Evolutionary conservation across 2,888 invertebrate species (phyloP), one percentile per base, ranked within the genome.

Genomic region (Pasiphila rectangulata): DNA sequence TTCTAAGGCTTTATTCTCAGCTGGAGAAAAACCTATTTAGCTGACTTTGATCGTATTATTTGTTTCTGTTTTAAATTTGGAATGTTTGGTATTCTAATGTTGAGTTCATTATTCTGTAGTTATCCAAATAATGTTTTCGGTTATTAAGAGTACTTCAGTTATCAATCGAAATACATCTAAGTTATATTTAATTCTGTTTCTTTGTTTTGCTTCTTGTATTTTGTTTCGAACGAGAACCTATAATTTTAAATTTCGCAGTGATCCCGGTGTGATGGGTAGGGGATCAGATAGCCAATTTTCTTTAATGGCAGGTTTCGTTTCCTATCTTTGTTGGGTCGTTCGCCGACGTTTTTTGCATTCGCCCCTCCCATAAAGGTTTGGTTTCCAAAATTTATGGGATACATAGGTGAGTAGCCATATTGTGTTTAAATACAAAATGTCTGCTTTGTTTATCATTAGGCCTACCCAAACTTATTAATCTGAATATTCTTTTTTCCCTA

Each of bases 11-110:
- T 42, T 46, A 34, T 55, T 63, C 53, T 44, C 63, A 66, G 59
- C 69, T 67, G 67, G 66, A 82, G 82, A 81, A 83, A 86, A 84
- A 86, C 84, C 84, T 85, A 86, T 85, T 86, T 85, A 84, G 78
- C 77, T 69, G 78, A 81, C 75, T 83, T 81, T 83, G 83, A 86
- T 85, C 77, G 75, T 78, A 77, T 83, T 84, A 84, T 85, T 84
- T 82, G 80, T 83, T 83, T 83, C 75, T 80, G 74, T 82, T 83
- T 80, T 79, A 69, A 67, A 55, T 72, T 59, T 56, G 48, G 59
- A 67, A 66, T 66, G 16, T 21, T 57, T 50, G 44, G 56, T 25
- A 32, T 30, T 32, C 13, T 13, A 32, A 29, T 25, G 2, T 19
- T 15, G 30, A 10, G 30, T 16, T 32, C 4, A 10, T 32, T 32